phyloP scores from a whole-genome alignment of 2,113 vertebrate species.

The Lampris megalopsis region DNA sequence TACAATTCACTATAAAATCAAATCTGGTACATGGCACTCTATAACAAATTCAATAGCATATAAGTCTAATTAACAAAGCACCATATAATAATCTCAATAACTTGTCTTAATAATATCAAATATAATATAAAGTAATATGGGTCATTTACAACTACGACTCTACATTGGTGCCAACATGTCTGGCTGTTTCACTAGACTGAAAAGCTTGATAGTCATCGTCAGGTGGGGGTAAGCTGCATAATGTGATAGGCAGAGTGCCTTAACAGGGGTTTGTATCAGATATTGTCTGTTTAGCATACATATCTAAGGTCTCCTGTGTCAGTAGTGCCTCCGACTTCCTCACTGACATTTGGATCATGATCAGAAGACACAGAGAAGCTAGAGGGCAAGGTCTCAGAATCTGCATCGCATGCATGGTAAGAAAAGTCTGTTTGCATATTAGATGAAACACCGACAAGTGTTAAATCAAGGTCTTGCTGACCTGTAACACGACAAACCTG shows the following conservation, averaged over 20 bases:
- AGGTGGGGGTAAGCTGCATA: conserved; percentile 12
- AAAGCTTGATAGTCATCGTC: conserved; percentile 59
- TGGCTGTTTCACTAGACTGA: conserved; percentile 24
- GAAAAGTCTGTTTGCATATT: conserved; percentile 41
- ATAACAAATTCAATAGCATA: too few relatives aligned
- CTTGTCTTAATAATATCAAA: too few relatives aligned
- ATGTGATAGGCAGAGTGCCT: neutral
- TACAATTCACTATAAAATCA: too few relatives aligned
- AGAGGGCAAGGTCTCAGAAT: conserved; percentile 25
- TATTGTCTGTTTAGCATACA: neutral
- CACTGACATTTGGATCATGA: neutral
- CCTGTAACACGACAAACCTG: neutral
- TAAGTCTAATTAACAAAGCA: too few relatives aligned
- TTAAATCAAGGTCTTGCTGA: neutral
- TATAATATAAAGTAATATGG: too few relatives aligned
- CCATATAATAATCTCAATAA: too few relatives aligned
- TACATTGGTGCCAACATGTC: conserved; percentile 1
- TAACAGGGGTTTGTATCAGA: conserved; percentile 30
- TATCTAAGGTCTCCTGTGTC: neutral
- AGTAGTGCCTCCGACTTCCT: neutral
- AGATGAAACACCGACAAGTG: neutral
- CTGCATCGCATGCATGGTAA: conserved; percentile 42
- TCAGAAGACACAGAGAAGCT: neutral
- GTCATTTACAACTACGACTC: neutral
- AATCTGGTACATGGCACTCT: too few relatives aligned